Evolutionary conservation across 2,113 vertebrate genomes (phyloP).

Genomic region (Bos indicus): DNA sequence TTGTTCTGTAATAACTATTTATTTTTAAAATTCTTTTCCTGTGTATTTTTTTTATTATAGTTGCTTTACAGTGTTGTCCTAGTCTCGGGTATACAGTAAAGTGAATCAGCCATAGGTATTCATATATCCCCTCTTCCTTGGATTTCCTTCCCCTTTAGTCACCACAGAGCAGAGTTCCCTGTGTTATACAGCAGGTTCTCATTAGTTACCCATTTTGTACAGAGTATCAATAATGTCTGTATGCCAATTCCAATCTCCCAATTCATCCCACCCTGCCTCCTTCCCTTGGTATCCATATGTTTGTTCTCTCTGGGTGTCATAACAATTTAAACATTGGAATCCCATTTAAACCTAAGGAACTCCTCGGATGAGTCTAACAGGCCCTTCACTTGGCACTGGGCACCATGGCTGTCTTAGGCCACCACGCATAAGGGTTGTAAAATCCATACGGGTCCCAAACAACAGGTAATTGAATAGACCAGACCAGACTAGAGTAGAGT

Average conservation of each 20-base stretch:
- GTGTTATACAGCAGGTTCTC: not conserved
- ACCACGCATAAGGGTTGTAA: not conserved
- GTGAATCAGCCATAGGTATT: not conserved
- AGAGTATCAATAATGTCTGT: not conserved
- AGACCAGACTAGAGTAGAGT: accelerated
- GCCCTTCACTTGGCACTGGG: not conserved
- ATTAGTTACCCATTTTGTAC: not conserved
- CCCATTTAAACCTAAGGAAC: not conserved
- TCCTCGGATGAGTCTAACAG: not conserved
- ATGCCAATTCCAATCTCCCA: not conserved
- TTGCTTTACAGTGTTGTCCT: not conserved
- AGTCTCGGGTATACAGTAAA: not conserved
- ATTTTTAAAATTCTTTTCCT: not conserved
- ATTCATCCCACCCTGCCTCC: not conserved
- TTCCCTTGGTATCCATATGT: not conserved
- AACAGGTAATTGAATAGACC: not conserved
- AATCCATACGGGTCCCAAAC: not conserved
- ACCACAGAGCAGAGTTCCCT: not conserved
- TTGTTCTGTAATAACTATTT: not conserved
- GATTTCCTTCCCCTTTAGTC: not conserved
- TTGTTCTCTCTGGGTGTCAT: not conserved
- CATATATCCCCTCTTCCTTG: not conserved
- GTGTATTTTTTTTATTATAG: not conserved
- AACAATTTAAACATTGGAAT: not conserved
- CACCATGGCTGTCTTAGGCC: not conserved